Evolutionary conservation across 2,888 invertebrate genomes (phyloP).

Genomic region (Lacanobia wlatinum): DNA sequence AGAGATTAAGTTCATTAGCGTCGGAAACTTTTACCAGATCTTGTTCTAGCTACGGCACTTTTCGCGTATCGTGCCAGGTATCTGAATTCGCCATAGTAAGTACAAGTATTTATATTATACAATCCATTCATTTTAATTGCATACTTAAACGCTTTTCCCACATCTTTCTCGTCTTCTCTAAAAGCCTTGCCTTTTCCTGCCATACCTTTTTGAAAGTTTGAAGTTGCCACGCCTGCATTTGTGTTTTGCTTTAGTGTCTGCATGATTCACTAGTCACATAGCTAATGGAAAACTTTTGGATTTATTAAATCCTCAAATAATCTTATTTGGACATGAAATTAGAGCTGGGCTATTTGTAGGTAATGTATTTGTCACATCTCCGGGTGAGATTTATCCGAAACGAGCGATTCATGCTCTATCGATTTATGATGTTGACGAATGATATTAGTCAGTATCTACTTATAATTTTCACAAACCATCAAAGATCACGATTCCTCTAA

Average conservation of each 20-base stretch:
- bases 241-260: constrained; percentile 3
- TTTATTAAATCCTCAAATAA: constrained; percentile 23
- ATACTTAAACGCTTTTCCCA: constrained; percentile 35
- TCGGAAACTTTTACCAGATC: background rate
- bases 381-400: constrained; percentile 42
- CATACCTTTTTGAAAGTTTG: constrained; percentile 61
- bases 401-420: constrained; percentile 38
- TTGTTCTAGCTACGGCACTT: background rate
- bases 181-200: constrained; percentile 62
- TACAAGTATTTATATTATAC: background rate
- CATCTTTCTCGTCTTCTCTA: constrained; percentile 35
- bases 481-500: constrained; percentile 55
- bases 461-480: constrained; percentile 40
- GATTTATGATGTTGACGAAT: constrained; percentile 56
- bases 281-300: constrained; percentile 19
- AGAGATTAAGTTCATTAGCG: constrained; percentile 21
- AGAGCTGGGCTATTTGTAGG: constrained; percentile 18
- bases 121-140: constrained; percentile 12
- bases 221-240: constrained; percentile 47
- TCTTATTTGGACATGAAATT: constrained; percentile 39
- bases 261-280: constrained; percentile 42
- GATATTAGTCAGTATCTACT: constrained; percentile 20
- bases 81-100: background rate
- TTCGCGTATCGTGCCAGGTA: background rate
- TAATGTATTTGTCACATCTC: constrained; percentile 35